phyloP scores from a whole-genome alignment of 1,140 invertebrate genomes.

The Eulimnadia texana region DNA sequence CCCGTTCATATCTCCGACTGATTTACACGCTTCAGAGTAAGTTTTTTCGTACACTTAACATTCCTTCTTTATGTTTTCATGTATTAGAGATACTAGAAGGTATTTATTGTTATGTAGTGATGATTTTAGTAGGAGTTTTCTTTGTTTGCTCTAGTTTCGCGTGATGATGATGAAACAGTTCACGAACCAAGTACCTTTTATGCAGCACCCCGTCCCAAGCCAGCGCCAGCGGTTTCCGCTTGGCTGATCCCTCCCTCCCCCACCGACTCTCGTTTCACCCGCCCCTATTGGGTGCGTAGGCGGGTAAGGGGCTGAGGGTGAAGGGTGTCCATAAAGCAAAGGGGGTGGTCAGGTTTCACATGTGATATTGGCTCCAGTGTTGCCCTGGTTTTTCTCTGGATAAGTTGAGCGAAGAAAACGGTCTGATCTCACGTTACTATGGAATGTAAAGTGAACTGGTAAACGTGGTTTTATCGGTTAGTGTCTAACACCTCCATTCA shows the following conservation, averaged over 20 bases:
- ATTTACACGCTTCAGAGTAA: neutral
- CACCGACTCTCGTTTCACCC: neutral
- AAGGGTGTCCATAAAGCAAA: too few species aligned
- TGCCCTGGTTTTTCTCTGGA: too few species aligned
- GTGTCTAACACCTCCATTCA: neutral
- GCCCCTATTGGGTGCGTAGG: neutral
- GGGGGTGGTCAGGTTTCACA: too few species aligned
- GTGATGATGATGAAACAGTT: neutral
- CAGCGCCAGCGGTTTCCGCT: neutral
- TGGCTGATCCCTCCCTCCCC: neutral
- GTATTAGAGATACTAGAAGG: too few species aligned
- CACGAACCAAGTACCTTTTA: neutral
- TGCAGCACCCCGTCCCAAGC: too few species aligned
- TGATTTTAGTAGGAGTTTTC: neutral
- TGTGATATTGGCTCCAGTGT: too few species aligned
- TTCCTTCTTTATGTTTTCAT: too few species aligned
- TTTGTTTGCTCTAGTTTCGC: neutral
- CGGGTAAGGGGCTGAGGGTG: neutral
- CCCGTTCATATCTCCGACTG: slow-evolving; percentile 9
- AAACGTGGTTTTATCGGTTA: neutral
- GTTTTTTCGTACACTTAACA: too few species aligned
- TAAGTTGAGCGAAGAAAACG: too few species aligned
- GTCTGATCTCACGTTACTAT: too few species aligned
- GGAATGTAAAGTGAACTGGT: too few species aligned
- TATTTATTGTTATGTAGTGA: too few species aligned